Conservation (phyloP, 2,888 invertebrate species). For the Pseudococcus longispinus region DNA sequence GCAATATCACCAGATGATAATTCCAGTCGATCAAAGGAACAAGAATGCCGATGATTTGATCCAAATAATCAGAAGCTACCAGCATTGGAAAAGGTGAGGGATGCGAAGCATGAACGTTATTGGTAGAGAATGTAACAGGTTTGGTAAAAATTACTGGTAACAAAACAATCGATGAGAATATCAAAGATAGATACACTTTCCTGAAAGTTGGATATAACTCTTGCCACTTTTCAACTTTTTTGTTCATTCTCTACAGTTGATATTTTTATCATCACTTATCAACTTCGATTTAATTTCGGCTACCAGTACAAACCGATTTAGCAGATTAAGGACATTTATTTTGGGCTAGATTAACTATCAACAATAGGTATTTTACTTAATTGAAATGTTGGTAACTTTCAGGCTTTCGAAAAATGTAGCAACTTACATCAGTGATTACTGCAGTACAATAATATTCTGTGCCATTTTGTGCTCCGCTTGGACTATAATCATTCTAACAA, state of each 20-base stretch:
- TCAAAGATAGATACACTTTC: too few species aligned
- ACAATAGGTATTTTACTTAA: too few species aligned
- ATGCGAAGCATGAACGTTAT: neutral
- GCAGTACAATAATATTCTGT: neutral
- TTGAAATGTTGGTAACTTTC: neutral
- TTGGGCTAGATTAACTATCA: too few species aligned
- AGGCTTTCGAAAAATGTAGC: neutral
- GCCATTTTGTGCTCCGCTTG: neutral
- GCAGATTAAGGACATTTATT: too few species aligned
- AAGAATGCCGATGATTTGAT: neutral
- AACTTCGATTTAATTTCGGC: too few species aligned
- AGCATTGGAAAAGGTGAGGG: neutral
- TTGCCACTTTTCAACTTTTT: too few species aligned
- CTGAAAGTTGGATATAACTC: too few species aligned
- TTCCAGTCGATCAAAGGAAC: neutral
- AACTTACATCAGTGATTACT: neutral
- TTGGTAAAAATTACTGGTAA: neutral
- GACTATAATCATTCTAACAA: neutral
- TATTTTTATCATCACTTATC: too few species aligned
- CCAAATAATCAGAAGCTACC: neutral
- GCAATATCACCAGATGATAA: neutral
- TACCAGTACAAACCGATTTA: too few species aligned
- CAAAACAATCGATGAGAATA: too few species aligned
- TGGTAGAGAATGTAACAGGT: neutral
- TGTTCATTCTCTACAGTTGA: too few species aligned